These are phyloP conservation scores for Bradysia coprophila DNA, from an alignment of 1,140 invertebrate species.

Conservation along the genomic window DNA sequence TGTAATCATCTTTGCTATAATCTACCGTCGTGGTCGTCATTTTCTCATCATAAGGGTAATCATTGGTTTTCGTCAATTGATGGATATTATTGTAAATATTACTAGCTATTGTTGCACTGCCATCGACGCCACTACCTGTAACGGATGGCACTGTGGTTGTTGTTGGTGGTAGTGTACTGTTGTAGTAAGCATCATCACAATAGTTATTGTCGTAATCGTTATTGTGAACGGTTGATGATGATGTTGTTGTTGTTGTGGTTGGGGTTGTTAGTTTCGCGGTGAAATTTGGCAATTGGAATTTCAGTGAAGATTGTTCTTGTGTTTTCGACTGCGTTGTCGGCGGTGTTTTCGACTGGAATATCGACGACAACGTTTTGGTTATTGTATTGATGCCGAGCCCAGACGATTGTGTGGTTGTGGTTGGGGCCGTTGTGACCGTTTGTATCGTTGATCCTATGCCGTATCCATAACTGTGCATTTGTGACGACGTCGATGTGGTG, in stretches of 20 bases:
- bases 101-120: slow-evolving; percentile 20
- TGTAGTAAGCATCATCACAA: slow-evolving; percentile 3
- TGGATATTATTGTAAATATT: no score
- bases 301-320: background rate
- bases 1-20: slow-evolving; percentile 4
- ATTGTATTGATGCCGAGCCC: background rate
- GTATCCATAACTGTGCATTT: background rate
- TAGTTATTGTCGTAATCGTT: background rate
- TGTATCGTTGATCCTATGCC: background rate
- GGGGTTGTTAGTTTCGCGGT: background rate
- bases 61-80: slow-evolving; percentile 3
- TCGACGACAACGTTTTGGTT: background rate
- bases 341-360: background rate
- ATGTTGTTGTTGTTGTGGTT: background rate
- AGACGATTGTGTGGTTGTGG: background rate
- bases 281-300: background rate
- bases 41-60: background rate
- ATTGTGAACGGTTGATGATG: background rate
- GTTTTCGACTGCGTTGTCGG: background rate
- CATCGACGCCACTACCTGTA: slow-evolving; percentile 14
- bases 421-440: background rate
- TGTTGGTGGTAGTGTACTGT: slow-evolving; percentile 1
- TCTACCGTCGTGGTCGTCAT: slow-evolving; percentile 1
- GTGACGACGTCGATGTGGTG: background rate
- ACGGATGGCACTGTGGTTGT: slow-evolving; percentile 4